A percentile compares a stretch with the other conserved stretches of the same genome.
Evolutionary conservation across 2,113 vertebrate species (phyloP).

Genomic region (Misgurnus mizolepis): DNA sequence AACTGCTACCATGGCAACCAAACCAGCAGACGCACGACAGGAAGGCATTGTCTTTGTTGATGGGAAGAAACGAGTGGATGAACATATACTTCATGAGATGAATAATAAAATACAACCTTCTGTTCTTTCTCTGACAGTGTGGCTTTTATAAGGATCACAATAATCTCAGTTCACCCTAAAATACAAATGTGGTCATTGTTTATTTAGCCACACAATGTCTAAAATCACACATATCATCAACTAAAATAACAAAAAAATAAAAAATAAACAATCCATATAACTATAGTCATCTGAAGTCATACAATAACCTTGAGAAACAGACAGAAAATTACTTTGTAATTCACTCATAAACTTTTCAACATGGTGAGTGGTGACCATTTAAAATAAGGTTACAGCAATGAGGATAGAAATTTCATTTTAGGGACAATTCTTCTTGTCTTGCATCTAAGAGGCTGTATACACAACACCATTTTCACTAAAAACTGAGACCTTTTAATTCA

Average conservation of each 20-base stretch:
- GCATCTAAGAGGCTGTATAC: too few relatives aligned
- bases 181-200: conserved; percentile 52
- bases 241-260: background rate
- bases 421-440: too few relatives aligned
- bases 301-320: too few relatives aligned
- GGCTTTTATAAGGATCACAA: conserved; percentile 53
- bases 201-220: background rate
- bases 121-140: conserved; percentile 47
- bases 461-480: too few relatives aligned
- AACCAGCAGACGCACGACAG: conserved; percentile 54
- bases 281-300: too few relatives aligned
- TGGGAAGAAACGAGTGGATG: background rate
- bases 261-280: too few relatives aligned
- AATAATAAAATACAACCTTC: background rate
- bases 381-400: too few relatives aligned
- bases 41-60: conserved; percentile 29
- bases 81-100: conserved; percentile 27
- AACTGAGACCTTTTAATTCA: too few relatives aligned
- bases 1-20: conserved; percentile 73
- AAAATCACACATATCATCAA: background rate
- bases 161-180: conserved; percentile 22
- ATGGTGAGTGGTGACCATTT: too few relatives aligned
- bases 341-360: too few relatives aligned
- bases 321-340: too few relatives aligned
- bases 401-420: too few relatives aligned